These are phyloP conservation scores for Podotricha telesiphe DNA, from an alignment of 2,888 invertebrate genomes.

Conservation along the genomic window DNA sequence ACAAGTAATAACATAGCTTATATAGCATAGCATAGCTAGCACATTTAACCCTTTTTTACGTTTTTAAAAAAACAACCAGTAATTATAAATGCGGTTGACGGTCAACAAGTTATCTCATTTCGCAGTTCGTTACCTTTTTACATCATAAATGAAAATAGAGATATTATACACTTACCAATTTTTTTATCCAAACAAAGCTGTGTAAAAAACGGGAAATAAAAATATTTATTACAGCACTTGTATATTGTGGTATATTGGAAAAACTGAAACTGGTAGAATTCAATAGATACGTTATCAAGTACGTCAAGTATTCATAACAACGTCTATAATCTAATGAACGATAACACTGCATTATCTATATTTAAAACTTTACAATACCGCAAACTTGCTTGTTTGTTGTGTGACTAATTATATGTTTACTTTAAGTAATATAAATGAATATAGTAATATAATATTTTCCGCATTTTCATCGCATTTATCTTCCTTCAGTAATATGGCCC, in stretches of 20 bases:
- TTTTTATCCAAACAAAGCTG: constrained; percentile 14
- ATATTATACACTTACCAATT: constrained; percentile 30
- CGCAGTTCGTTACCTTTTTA: constrained; percentile 16
- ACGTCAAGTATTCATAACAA: constrained; percentile 57
- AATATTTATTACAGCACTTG: background rate
- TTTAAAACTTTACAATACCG: constrained; percentile 28
- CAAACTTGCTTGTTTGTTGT: constrained; percentile 2
- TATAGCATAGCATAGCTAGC: background rate
- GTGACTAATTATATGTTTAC: background rate
- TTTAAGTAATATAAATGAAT: no score
- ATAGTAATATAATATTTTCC: no score
- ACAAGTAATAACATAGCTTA: background rate
- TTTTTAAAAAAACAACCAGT: background rate
- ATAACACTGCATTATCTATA: constrained; percentile 43
- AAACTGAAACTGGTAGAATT: constrained; percentile 47
- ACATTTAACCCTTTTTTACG: no score
- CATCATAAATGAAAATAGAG: constrained; percentile 3
- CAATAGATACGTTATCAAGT: constrained; percentile 62
- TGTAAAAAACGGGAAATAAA: background rate
- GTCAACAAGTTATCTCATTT: constrained; percentile 10
- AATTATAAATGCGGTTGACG: background rate
- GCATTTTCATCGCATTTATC: no score
- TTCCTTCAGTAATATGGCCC: no score
- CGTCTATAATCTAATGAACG: constrained; percentile 54
- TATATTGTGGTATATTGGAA: constrained; percentile 47